Conservation (phyloP, 1,140 invertebrate genomes). For the Xylocopa sonorina region DNA sequence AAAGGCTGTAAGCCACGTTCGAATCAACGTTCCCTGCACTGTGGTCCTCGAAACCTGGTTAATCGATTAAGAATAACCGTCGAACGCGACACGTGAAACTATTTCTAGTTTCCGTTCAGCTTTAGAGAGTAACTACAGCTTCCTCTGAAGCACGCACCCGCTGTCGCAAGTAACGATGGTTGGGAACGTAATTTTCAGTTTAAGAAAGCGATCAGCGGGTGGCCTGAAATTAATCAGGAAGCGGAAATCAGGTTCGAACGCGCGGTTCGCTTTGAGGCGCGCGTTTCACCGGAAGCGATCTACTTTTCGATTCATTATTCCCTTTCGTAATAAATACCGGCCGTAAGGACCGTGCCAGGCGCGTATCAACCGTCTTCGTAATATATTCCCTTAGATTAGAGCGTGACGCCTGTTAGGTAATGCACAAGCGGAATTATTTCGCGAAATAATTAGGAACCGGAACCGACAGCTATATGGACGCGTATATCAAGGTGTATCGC, state of each 20-base stretch:
- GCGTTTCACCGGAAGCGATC: neutral
- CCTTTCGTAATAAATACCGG: neutral
- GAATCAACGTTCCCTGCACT: no score
- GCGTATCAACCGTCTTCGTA: neutral
- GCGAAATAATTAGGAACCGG: conserved; percentile 16
- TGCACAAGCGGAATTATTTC: conserved; percentile 39
- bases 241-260: neutral
- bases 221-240: conserved; percentile 9
- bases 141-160: neutral
- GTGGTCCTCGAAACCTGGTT: no score
- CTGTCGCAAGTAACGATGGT: neutral
- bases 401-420: conserved; percentile 4
- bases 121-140: no score
- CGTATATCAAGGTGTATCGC: conserved; percentile 4
- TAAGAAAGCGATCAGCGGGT: neutral
- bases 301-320: conserved; percentile 3
- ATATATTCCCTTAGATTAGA: conserved; percentile 1
- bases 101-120: no score
- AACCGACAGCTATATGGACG: neutral
- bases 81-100: no score
- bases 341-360: neutral
- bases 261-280: neutral
- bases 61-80: no score
- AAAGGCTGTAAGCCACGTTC: no score
- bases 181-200: conserved; percentile 11